These are phyloP conservation scores for Plutella xylostella DNA, from an alignment of 2,888 invertebrate species.

Conservation along the genomic window DNA sequence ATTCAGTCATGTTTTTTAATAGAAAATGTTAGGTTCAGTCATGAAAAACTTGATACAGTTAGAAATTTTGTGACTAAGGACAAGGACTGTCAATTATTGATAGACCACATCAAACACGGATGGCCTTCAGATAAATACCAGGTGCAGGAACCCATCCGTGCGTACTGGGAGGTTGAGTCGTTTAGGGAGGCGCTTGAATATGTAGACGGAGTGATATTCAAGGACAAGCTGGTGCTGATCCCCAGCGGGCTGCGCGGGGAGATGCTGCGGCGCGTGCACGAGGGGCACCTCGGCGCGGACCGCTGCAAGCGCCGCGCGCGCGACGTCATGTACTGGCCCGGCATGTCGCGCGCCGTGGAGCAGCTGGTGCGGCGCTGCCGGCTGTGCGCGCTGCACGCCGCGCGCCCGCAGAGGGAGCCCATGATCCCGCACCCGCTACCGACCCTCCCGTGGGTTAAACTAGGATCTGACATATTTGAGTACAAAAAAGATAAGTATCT, in stretches of 20 bases:
- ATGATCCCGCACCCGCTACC: neutral
- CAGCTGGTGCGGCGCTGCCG: slow-evolving; percentile 1
- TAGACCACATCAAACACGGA: too few relatives aligned
- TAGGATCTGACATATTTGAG: too few relatives aligned
- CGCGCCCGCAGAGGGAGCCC: neutral
- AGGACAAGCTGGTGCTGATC: neutral
- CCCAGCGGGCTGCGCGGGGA: neutral
- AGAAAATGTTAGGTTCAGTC: too few relatives aligned
- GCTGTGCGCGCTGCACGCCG: neutral
- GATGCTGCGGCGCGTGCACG: neutral
- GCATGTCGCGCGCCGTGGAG: slow-evolving; percentile 6
- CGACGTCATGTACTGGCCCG: slow-evolving; percentile 11
- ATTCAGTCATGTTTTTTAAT: too few relatives aligned
- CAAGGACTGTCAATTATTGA: too few relatives aligned
- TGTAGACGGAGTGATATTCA: neutral
- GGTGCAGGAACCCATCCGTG: too few relatives aligned
- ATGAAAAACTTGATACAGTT: too few relatives aligned
- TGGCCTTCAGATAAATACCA: too few relatives aligned
- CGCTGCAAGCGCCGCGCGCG: too few relatives aligned
- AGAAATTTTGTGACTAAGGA: too few relatives aligned
- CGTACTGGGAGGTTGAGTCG: too few relatives aligned
- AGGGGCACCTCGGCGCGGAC: slow-evolving; percentile 2
- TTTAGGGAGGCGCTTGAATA: neutral
- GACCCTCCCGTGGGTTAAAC: neutral
- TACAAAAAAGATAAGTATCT: neutral